A percentile compares a stretch with the other conserved stretches of the same genome.
These are phyloP conservation scores for Macrochelys suwanniensis DNA, from an alignment of 2,797 vertebrate genomes.

Conservation along the genomic window DNA sequence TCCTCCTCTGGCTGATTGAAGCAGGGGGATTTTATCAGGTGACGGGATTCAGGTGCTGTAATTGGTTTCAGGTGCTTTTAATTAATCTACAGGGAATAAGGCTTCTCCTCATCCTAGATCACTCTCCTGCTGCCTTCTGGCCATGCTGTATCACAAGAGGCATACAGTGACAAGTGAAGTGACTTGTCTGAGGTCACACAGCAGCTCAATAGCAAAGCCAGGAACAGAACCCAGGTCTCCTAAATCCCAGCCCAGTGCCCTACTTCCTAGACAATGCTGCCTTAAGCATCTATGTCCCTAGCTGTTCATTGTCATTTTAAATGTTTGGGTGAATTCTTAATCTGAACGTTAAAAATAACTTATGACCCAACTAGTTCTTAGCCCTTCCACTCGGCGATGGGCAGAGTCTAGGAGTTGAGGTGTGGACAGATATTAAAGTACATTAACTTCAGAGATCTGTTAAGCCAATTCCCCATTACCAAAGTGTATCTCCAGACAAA, in stretches of 20 bases:
- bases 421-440: background rate
- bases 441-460: slow-evolving; percentile 36
- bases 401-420: slow-evolving; percentile 54
- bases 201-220: background rate
- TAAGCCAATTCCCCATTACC: slow-evolving; percentile 47
- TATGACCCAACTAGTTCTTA: slow-evolving; percentile 20
- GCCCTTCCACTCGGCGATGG: slow-evolving; percentile 55
- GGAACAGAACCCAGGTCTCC: background rate
- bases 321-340: slow-evolving; percentile 46
- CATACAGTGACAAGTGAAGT: accelerated
- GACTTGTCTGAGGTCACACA: background rate
- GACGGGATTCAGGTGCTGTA: too few relatives aligned
- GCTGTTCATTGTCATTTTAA: background rate
- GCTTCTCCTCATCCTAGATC: too few relatives aligned
- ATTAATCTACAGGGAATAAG: too few relatives aligned
- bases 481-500: slow-evolving; percentile 68
- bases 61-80: too few relatives aligned
- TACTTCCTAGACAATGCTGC: background rate
- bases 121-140: too few relatives aligned
- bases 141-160: background rate
- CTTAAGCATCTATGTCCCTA: background rate
- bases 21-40: too few relatives aligned
- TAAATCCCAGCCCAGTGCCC: accelerated
- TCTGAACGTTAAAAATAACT: slow-evolving; percentile 55
- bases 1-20: too few relatives aligned